phyloP scores from a whole-genome alignment of 2,113 vertebrate species.

The Toxostoma redivivum region DNA sequence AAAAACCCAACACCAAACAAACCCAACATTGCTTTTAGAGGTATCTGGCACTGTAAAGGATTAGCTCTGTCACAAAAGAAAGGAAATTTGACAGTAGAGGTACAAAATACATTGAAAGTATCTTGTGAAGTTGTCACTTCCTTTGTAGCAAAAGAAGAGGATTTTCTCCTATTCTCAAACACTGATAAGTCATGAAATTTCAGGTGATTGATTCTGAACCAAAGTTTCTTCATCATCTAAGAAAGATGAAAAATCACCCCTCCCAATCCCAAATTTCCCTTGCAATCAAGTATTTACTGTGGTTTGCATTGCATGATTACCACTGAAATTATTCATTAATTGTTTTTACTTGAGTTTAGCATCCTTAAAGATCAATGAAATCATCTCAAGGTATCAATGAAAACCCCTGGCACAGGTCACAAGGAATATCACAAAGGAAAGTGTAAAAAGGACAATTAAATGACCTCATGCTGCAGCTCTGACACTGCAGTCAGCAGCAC shows the following conservation, averaged over 20 bases:
- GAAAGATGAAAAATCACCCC: neutral
- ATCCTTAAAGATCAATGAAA: neutral
- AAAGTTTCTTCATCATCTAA: neutral
- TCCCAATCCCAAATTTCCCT: neutral
- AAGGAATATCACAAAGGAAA: neutral
- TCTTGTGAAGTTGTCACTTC: neutral
- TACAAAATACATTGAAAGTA: neutral
- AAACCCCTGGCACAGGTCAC: neutral
- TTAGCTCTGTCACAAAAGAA: neutral
- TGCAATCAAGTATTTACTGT: neutral
- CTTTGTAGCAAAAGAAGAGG: neutral
- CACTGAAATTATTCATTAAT: neutral
- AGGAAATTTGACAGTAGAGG: neutral
- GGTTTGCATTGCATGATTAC: neutral
- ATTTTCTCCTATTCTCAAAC: neutral
- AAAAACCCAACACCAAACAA: neutral
- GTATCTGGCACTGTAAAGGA: neutral
- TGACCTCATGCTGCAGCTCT: neutral
- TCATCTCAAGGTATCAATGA: neutral
- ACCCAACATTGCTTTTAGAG: neutral
- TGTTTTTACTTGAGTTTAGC: neutral
- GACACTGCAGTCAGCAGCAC: neutral
- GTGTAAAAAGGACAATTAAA: neutral
- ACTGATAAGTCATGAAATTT: neutral
- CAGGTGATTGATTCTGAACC: neutral